Conservation (phyloP, 2,113 vertebrate genomes). For the Corythornis cristatus region DNA sequence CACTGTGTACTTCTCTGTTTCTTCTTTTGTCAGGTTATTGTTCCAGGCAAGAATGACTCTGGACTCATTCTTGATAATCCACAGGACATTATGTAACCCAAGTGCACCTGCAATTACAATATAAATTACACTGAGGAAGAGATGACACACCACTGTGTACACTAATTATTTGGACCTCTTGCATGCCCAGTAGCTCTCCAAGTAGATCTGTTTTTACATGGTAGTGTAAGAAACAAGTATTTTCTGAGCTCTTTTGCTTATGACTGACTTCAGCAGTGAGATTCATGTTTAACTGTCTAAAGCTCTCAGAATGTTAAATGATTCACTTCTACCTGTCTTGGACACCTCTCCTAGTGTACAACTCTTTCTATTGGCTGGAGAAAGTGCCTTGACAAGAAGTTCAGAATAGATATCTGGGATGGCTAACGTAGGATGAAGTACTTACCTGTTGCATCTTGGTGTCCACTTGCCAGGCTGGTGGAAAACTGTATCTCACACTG, state of each 20-base stretch:
- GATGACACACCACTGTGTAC: background rate
- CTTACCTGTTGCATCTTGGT: slow-evolving; percentile 24
- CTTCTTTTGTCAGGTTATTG: slow-evolving; percentile 51
- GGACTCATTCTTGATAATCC: background rate
- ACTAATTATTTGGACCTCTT: background rate
- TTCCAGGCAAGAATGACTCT: slow-evolving; percentile 46
- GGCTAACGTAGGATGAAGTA: background rate
- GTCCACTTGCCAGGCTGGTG: background rate
- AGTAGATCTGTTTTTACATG: background rate
- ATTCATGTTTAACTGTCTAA: background rate
- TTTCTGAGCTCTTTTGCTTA: background rate
- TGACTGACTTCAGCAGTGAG: background rate
- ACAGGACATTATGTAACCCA: background rate
- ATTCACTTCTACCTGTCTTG: background rate
- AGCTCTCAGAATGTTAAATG: background rate
- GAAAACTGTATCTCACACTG: background rate
- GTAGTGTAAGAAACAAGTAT: background rate
- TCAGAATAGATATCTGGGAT: background rate
- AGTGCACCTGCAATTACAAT: slow-evolving; percentile 24
- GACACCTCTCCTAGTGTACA: background rate
- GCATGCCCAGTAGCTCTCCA: background rate
- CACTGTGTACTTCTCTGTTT: slow-evolving; percentile 32
- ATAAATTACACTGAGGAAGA: background rate
- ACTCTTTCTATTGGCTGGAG: background rate
- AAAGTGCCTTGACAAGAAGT: background rate